phyloP scores from a whole-genome alignment of 2,888 invertebrate species.

The Nephrotoma flavescens region DNA sequence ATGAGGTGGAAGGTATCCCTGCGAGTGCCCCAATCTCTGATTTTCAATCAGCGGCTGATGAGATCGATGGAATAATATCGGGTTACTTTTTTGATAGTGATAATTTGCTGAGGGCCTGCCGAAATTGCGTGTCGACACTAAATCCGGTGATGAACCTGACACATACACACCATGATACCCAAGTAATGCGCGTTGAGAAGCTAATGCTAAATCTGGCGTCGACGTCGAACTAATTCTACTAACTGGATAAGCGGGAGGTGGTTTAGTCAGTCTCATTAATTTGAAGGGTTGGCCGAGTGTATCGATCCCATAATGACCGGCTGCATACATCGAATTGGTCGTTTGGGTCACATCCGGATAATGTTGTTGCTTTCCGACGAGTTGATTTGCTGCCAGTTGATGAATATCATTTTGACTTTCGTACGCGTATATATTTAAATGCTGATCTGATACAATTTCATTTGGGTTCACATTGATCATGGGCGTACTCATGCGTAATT shows the following conservation, averaged over 20 bases:
- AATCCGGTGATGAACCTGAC: conserved; percentile 62
- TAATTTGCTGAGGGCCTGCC: neutral
- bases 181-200: conserved; percentile 40
- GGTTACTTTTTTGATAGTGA: conserved; percentile 3
- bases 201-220: conserved; percentile 68
- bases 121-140: conserved; percentile 50
- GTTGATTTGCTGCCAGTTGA: conserved; percentile 10
- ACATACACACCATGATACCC: conserved; percentile 38
- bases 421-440: conserved; percentile 21
- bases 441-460: conserved; percentile 15
- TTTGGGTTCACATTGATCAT: conserved; percentile 19
- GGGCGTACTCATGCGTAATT: conserved; percentile 19
- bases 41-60: conserved; percentile 15
- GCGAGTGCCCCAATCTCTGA: conserved; percentile 22
- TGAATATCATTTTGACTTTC: conserved; percentile 54
- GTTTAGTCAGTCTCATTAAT: conserved; percentile 38
- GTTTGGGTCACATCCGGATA: conserved; percentile 54
- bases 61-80: conserved; percentile 7
- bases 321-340: conserved; percentile 18
- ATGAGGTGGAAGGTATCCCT: conserved; percentile 38
- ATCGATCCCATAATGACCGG: conserved; percentile 27
- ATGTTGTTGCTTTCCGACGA: conserved; percentile 14
- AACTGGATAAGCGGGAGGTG: conserved; percentile 73
- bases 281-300: conserved; percentile 25
- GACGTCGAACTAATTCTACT: conserved; percentile 66